Evolutionary conservation across 2,113 vertebrate genomes (phyloP).

Genomic region (Lasiurus borealis): DNA sequence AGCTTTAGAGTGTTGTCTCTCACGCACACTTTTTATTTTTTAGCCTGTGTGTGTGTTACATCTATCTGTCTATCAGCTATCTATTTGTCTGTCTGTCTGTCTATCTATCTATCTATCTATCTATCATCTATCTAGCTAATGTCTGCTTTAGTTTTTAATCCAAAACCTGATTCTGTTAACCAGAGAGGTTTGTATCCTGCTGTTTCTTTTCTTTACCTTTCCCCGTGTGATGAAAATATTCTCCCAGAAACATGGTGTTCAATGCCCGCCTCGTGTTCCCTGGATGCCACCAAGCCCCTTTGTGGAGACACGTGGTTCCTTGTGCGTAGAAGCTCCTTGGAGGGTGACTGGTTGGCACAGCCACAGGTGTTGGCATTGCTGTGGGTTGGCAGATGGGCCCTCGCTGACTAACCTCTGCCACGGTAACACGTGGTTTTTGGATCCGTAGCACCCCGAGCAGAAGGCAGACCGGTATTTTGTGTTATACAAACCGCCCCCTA

Average conservation of each 20-base stretch:
- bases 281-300: slow-evolving; percentile 41
- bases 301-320: slow-evolving; percentile 75
- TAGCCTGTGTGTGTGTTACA: background rate
- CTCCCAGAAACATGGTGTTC: slow-evolving; percentile 55
- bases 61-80: background rate
- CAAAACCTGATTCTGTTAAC: background rate
- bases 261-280: background rate
- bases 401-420: slow-evolving; percentile 79
- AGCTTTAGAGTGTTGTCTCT: background rate
- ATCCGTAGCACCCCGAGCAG: slow-evolving; percentile 92
- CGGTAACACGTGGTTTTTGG: slow-evolving; percentile 78
- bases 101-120: too few relatives aligned
- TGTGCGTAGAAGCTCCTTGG: slow-evolving; percentile 63
- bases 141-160: background rate
- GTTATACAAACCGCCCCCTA: slow-evolving; percentile 92
- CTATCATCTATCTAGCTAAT: background rate
- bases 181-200: slow-evolving; percentile 27
- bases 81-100: too few relatives aligned
- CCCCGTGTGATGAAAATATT: slow-evolving; percentile 47
- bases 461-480: slow-evolving; percentile 94
- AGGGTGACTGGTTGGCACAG: slow-evolving; percentile 68
- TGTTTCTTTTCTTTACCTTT: slow-evolving; percentile 62
- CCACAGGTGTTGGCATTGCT: slow-evolving; percentile 75
- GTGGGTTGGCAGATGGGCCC: slow-evolving; percentile 81
- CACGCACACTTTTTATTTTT: background rate